A percentile compares a stretch with the other conserved stretches of the same genome.
Conservation (phyloP, 1,140 invertebrate genomes). For the Theocolax elegans region DNA sequence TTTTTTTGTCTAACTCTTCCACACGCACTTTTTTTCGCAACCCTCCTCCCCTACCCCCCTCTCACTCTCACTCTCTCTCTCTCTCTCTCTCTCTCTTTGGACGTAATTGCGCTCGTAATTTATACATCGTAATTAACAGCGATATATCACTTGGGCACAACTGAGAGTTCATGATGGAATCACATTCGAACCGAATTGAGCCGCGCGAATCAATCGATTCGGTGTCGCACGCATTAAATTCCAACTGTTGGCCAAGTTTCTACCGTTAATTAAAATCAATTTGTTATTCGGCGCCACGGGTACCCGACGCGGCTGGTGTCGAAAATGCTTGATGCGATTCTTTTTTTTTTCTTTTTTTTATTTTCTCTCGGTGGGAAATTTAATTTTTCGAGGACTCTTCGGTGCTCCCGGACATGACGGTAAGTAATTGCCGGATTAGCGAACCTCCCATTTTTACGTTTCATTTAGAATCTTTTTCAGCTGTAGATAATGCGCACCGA, state of each 20-base stretch:
- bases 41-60: no score
- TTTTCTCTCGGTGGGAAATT: background rate
- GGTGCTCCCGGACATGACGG: background rate
- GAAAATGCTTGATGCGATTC: background rate
- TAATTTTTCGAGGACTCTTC: conserved; percentile 21
- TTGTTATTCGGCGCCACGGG: conserved; percentile 27
- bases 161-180: conserved; percentile 42
- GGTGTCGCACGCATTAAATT: conserved; percentile 15
- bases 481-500: background rate
- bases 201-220: conserved; percentile 33
- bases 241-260: background rate
- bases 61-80: background rate
- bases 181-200: conserved; percentile 42
- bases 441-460: background rate
- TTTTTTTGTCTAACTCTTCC: no score
- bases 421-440: conserved; percentile 16
- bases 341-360: background rate
- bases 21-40: no score
- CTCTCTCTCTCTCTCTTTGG: background rate
- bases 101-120: conserved; percentile 42
- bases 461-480: background rate
- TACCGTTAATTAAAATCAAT: conserved; percentile 32
- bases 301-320: background rate
- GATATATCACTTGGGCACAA: conserved; percentile 43
- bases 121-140: conserved; percentile 49